Evolutionary conservation across 35 echinoderm and acorn worm species (phyloP), one percentile per base, ranked within the genome.

Genomic region (Apostichopus parvimensis): DNA sequence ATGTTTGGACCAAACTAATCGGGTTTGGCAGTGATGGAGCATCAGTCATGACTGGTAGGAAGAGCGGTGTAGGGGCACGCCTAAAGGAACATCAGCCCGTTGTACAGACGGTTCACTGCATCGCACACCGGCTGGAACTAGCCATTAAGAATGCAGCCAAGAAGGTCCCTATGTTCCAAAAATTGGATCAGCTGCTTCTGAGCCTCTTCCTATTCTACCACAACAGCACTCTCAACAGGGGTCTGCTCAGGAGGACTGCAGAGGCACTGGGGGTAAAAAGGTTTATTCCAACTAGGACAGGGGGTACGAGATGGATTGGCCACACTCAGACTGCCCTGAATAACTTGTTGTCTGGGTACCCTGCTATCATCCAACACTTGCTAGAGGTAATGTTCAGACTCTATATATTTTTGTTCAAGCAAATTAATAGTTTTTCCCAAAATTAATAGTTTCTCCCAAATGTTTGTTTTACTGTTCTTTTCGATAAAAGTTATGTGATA

Each of bases 351-450:
- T 25, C 24, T 25, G 24, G 24, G 24, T 88, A 88, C 23, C 55
- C 86, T 62, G 86, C 86, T 88, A 88, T 88, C 59, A 58, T 88
- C 9, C 55, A 88, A 68, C 86, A 88, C 22, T 21, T 88, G 22
- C 17, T 53, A 52, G 14, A 5, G 28, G 87, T 90, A 73, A 90
- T 6, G 5, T 24, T 15, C 54, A 88, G 0, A 57, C 64, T n/a
- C 18, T 15, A 88, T 8, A 8, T 21, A 77, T 13, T 17, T 8
- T 77, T 77, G 28, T 77, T 9, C 17, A 26, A n/a, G 24, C 17
- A n/a, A 77, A 21, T 7, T 77, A 15, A 20, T 79, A 21, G 3
- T 10, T 10, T 21, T 54, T 80, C 12, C 23, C 12, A 12, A 15
- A 21, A 26, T 34, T 34, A 80, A 8, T 8, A 10, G 5, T 68